phyloP scores from a whole-genome alignment of 92 coral and sea anemone genomes.

The Bergia sp. region DNA sequence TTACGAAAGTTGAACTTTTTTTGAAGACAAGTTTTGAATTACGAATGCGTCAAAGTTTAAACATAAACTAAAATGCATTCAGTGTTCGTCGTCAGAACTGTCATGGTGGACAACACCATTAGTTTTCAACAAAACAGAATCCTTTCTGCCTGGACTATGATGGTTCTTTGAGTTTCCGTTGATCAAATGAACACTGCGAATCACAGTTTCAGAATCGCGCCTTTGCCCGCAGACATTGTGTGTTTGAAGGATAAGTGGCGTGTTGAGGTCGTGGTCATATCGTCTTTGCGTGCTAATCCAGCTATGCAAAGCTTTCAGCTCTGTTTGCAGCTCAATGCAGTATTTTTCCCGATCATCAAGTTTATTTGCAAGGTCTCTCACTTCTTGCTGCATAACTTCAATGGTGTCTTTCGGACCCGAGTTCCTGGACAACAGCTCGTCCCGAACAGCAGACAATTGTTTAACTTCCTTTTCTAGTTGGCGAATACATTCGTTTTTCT shows the following conservation, averaged over 20 bases:
- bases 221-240: constrained; percentile 55
- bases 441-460: constrained; percentile 64
- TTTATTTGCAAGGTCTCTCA: constrained; percentile 81
- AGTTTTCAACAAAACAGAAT: constrained; percentile 44
- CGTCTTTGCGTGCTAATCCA: constrained; percentile 79
- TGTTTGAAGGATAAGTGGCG: constrained; percentile 5
- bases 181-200: constrained; percentile 68
- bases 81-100: constrained; percentile 75
- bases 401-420: constrained; percentile 72
- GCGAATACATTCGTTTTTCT: constrained; percentile 63
- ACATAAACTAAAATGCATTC: neutral
- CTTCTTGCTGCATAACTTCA: constrained; percentile 87
- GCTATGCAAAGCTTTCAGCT: constrained; percentile 71
- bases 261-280: constrained; percentile 36
- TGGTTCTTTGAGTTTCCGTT: constrained; percentile 63
- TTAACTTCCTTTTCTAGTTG: constrained; percentile 71
- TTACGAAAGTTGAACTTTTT: neutral
- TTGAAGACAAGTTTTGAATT: constrained; percentile 2
- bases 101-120: constrained; percentile 57
- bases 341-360: constrained; percentile 89
- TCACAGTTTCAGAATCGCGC: constrained; percentile 67
- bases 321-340: constrained; percentile 83
- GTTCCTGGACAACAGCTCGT: constrained; percentile 66
- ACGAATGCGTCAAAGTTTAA: neutral
- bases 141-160: constrained; percentile 33